phyloP scores from a whole-genome alignment of 1,140 invertebrate genomes.

The Linepithema humile region DNA sequence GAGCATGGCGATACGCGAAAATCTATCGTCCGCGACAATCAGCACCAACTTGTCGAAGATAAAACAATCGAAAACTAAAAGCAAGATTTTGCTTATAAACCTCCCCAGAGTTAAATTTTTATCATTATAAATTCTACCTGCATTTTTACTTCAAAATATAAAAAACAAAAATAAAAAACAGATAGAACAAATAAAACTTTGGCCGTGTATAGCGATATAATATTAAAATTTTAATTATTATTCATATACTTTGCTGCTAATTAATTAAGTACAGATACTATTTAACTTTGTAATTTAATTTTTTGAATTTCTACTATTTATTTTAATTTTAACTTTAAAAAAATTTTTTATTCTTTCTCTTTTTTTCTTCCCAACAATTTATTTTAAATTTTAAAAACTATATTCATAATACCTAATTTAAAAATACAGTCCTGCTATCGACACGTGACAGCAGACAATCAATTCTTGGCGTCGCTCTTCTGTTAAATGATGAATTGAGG shows the following conservation, averaged over 20 bases:
- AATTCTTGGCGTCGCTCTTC: neutral
- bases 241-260: neutral
- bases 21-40: neutral
- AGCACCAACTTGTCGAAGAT: neutral
- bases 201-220: neutral
- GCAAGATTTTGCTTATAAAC: neutral
- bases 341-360: neutral
- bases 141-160: neutral
- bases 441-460: constrained; percentile 10
- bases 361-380: too few species aligned
- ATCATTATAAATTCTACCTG: neutral
- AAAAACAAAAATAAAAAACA: neutral
- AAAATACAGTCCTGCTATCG: neutral
- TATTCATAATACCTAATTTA: neutral
- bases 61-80: neutral
- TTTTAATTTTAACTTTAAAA: neutral
- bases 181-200: neutral
- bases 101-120: neutral
- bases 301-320: neutral
- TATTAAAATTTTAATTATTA: neutral
- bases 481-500: constrained; percentile 24
- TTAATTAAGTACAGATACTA: neutral
- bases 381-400: neutral
- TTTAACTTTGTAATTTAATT: neutral
- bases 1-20: constrained; percentile 7